phyloP scores from a whole-genome alignment of 1,140 invertebrate species.

The Megathymus violae region DNA sequence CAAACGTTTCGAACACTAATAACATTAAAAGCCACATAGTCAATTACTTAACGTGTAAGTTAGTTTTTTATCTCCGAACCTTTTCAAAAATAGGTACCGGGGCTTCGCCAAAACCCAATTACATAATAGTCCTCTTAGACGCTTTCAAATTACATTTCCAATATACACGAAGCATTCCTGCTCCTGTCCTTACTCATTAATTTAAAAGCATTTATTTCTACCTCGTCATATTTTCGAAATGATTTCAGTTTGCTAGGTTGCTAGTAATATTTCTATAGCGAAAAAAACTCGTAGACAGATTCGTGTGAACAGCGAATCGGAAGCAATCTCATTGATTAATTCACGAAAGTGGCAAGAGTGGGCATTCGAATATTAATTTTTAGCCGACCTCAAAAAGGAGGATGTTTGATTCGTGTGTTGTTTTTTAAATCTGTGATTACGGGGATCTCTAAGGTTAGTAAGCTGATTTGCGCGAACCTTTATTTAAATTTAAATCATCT shows the following conservation, averaged over 20 bases:
- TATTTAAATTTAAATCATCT: too few species aligned
- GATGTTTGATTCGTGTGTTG: too few species aligned
- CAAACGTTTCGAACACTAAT: not conserved
- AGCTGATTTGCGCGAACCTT: too few species aligned
- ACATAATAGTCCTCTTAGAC: conserved; percentile 17
- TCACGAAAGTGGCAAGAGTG: too few species aligned
- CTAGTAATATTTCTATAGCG: not conserved
- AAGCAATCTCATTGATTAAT: not conserved
- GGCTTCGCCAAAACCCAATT: conserved; percentile 16
- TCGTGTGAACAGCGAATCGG: not conserved
- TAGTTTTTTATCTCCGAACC: not conserved
- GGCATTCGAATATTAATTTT: too few species aligned
- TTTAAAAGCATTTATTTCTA: conserved; percentile 19
- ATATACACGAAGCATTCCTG: conserved; percentile 9
- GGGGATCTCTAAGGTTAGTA: too few species aligned
- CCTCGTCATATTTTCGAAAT: conserved; percentile 9
- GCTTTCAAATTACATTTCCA: conserved; percentile 20
- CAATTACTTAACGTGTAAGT: conserved; percentile 1
- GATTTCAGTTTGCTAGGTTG: conserved; percentile 2
- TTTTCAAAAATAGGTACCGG: conserved; percentile 3
- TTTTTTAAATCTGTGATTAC: too few species aligned
- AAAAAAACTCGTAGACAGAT: not conserved
- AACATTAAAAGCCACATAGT: not conserved
- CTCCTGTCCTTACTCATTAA: conserved; percentile 7
- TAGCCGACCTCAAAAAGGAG: too few species aligned